A percentile compares a stretch with the other conserved stretches of the same genome.
Evolutionary conservation across 1,140 invertebrate genomes (phyloP).

Genomic region (Scaptomyza hsui): DNA sequence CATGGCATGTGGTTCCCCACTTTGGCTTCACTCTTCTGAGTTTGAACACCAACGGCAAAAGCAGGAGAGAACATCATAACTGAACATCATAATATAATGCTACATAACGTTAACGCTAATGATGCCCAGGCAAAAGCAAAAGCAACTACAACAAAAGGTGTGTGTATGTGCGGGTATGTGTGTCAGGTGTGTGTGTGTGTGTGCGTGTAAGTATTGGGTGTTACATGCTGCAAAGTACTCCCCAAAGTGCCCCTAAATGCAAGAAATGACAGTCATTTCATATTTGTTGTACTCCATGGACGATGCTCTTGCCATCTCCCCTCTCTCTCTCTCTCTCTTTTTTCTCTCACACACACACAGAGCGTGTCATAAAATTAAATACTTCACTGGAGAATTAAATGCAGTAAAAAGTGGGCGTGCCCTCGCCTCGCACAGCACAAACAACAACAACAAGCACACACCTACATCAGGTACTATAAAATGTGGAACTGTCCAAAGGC

Average conservation of each 20-base stretch:
- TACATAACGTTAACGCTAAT: conserved; percentile 80
- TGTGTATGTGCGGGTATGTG: conserved; percentile 24
- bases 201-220: conserved; percentile 73
- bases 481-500: conserved; percentile 15
- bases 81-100: conserved; percentile 73
- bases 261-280: conserved; percentile 82
- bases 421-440: conserved; percentile 21
- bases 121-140: conserved; percentile 58
- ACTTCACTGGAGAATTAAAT: conserved; percentile 82
- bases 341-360: conserved; percentile 49
- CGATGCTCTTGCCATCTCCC: conserved; percentile 23
- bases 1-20: conserved; percentile 21
- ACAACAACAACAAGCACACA: conserved; percentile 47
- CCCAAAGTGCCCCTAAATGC: conserved; percentile 82
- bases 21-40: not conserved
- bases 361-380: conserved; percentile 81
- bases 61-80: conserved; percentile 37
- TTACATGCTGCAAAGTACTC: conserved; percentile 80
- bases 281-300: conserved; percentile 79
- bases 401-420: conserved; percentile 80
- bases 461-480: conserved; percentile 49
- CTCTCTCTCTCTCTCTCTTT: no score
- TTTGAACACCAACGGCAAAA: not conserved
- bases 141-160: conserved; percentile 51
- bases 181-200: conserved; percentile 3